These are phyloP conservation scores for Hippocampus abdominalis DNA, from an alignment of 2,113 vertebrate species.

Conservation along the genomic window DNA sequence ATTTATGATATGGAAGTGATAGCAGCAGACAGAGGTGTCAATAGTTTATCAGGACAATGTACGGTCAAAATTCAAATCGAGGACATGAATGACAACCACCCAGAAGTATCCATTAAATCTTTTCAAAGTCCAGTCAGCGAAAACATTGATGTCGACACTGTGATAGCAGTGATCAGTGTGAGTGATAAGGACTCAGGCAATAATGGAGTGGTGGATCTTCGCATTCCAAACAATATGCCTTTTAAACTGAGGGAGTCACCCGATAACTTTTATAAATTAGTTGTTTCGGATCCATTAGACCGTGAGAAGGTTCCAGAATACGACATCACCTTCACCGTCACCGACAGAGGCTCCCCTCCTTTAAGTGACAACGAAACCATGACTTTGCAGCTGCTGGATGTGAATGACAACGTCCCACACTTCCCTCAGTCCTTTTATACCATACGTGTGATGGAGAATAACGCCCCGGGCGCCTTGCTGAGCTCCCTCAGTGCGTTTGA, in stretches of 20 bases:
- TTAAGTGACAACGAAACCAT: conserved; percentile 51
- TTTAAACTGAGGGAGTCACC: conserved; percentile 47
- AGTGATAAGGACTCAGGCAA: conserved; percentile 58
- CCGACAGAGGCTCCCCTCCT: conserved; percentile 54
- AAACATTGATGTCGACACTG: conserved; percentile 37
- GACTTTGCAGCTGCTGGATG: no score
- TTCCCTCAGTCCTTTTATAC: no score
- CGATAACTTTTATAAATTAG: conserved; percentile 65
- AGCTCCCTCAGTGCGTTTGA: no score
- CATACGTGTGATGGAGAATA: no score
- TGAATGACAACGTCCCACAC: no score
- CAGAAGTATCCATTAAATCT: conserved; percentile 61
- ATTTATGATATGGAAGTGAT: conserved; percentile 69
- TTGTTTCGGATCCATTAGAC: conserved; percentile 42
- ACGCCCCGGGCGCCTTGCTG: no score
- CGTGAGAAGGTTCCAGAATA: conserved; percentile 48
- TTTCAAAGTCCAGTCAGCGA: conserved; percentile 56
- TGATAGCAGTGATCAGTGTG: conserved; percentile 64
- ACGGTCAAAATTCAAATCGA: conserved; percentile 67
- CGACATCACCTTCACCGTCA: conserved; percentile 41
- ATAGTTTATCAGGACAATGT: conserved; percentile 59
- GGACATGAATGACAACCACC: conserved; percentile 54
- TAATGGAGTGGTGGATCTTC: conserved; percentile 52
- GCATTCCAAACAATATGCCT: conserved; percentile 36
- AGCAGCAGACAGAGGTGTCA: conserved; percentile 62